phyloP scores from a whole-genome alignment of 92 coral and sea anemone genomes.

The Porites lobata region DNA sequence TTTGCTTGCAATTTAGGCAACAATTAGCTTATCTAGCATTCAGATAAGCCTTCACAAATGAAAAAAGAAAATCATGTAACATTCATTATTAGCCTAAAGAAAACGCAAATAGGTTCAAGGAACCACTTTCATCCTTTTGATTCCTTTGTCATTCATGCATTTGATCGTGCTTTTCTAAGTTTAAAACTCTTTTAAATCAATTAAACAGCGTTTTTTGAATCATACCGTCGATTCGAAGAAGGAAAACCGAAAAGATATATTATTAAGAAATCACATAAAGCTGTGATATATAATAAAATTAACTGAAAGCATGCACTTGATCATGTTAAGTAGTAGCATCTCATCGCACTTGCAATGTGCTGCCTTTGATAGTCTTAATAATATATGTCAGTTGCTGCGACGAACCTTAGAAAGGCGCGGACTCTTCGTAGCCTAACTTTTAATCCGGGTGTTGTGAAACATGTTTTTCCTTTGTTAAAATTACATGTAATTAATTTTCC shows the following conservation, averaged over 20 bases:
- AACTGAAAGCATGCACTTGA: too few relatives aligned
- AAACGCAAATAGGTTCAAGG: neutral
- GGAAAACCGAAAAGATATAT: neutral
- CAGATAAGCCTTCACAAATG: neutral
- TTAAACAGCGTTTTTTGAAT: neutral
- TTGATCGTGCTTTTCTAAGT: neutral
- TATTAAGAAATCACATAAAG: neutral
- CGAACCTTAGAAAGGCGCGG: too few relatives aligned
- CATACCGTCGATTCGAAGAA: neutral
- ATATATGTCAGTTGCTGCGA: too few relatives aligned
- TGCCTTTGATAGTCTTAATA: too few relatives aligned
- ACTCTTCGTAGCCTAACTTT: too few relatives aligned
- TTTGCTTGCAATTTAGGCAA: slow-evolving; percentile 5
- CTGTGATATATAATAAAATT: neutral
- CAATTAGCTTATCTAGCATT: neutral
- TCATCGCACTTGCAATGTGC: too few relatives aligned
- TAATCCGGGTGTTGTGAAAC: too few relatives aligned
- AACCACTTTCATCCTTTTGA: too few relatives aligned
- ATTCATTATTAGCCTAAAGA: neutral
- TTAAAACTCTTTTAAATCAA: neutral
- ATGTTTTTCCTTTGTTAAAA: too few relatives aligned
- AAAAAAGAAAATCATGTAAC: neutral
- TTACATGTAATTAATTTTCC: too few relatives aligned
- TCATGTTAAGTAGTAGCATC: too few relatives aligned
- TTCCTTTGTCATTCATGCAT: too few relatives aligned